phyloP scores from a whole-genome alignment of 2,113 vertebrate species.

The Chloroceryle aenea region DNA sequence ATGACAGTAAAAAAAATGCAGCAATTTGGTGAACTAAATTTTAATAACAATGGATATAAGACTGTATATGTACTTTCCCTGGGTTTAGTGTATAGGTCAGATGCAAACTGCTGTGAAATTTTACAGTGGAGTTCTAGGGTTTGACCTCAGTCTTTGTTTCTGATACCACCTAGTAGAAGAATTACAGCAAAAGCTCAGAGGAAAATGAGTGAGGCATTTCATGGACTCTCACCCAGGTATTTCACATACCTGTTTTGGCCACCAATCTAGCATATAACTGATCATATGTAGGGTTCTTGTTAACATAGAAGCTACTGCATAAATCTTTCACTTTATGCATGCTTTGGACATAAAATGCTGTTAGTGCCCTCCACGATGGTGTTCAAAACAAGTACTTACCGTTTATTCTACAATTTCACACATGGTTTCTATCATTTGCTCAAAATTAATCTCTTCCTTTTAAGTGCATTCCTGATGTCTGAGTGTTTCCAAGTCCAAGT shows the following conservation, averaged over 20 bases:
- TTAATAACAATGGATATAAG: background rate
- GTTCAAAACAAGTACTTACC: background rate
- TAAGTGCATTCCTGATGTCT: background rate
- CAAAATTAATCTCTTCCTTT: background rate
- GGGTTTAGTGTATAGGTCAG: background rate
- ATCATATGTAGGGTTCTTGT: background rate
- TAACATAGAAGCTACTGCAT: background rate
- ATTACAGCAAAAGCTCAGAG: background rate
- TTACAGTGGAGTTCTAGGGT: background rate
- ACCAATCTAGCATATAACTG: background rate
- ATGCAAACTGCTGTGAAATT: background rate
- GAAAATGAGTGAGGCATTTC: background rate
- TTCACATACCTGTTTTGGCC: background rate
- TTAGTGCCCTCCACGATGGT: background rate
- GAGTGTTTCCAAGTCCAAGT: slow-evolving; percentile 23
- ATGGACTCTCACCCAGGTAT: background rate
- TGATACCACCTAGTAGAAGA: background rate
- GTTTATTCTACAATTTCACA: slow-evolving; percentile 4
- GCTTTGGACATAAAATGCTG: background rate
- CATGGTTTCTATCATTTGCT: background rate
- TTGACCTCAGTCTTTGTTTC: background rate
- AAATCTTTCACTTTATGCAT: background rate
- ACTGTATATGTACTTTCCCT: background rate
- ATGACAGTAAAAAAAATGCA: background rate
- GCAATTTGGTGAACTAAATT: background rate